These are phyloP conservation scores for Ecliptopera silaceata DNA, from an alignment of 2,888 invertebrate genomes.

Conservation along the genomic window DNA sequence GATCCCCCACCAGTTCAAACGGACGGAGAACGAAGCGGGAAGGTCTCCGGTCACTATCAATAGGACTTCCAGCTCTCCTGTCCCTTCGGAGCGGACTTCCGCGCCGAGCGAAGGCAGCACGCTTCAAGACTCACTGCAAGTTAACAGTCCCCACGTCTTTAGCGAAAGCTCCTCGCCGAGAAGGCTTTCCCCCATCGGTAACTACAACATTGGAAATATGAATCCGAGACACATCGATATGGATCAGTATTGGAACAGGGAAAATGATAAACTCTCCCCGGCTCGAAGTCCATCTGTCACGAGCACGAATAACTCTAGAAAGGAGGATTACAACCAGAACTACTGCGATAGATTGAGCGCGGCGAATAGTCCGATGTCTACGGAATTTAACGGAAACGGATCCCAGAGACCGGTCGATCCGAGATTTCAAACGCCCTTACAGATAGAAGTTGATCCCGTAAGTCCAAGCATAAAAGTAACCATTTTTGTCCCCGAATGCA, in stretches of 20 bases:
- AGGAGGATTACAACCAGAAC: conserved; percentile 74
- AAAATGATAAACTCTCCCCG: conserved; percentile 60
- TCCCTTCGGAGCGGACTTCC: conserved; percentile 39
- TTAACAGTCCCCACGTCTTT: conserved; percentile 70
- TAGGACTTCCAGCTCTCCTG: conserved; percentile 65
- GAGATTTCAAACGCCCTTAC: conserved; percentile 80
- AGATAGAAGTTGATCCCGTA: conserved; percentile 88
- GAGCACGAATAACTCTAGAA: conserved; percentile 65
- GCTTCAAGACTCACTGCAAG: conserved; percentile 63
- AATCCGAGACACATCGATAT: conserved; percentile 77
- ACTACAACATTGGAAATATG: conserved; percentile 80
- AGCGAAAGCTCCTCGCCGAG: conserved; percentile 73
- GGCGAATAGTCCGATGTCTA: conserved; percentile 65
- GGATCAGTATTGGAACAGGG: conserved; percentile 69
- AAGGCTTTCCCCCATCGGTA: conserved; percentile 72
- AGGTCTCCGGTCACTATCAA: conserved; percentile 59
- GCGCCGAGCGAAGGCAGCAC: conserved; percentile 58
- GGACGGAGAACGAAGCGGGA: conserved; percentile 51
- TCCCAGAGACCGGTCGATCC: conserved; percentile 59
- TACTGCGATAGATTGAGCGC: conserved; percentile 69
- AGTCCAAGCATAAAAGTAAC: conserved; percentile 55
- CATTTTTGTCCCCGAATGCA: conserved; percentile 40
- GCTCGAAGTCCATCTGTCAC: conserved; percentile 61
- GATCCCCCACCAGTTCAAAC: conserved; percentile 63
- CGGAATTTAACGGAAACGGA: conserved; percentile 70